Evolutionary conservation across 92 coral and sea anemone genomes (phyloP).

Genomic region (Ricordea florida): DNA sequence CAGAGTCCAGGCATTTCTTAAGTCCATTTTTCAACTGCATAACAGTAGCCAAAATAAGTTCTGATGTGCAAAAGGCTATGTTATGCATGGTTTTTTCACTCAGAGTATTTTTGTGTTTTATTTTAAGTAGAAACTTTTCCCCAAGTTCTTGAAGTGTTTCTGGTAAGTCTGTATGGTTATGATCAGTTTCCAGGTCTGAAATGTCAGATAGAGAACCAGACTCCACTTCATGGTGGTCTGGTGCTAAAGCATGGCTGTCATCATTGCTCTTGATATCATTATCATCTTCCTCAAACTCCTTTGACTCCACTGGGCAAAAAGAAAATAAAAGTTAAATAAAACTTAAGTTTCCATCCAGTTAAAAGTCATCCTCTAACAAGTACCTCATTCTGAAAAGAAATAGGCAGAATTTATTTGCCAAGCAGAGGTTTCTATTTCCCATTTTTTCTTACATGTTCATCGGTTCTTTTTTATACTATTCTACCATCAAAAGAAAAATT

Average conservation of each 20-base stretch:
- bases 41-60: neutral
- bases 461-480: too few species aligned
- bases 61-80: constrained; percentile 1
- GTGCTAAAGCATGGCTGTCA: neutral
- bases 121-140: neutral
- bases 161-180: neutral
- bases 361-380: too few species aligned
- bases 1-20: neutral
- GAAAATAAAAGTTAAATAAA: too few species aligned
- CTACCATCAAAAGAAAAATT: too few species aligned
- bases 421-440: too few species aligned
- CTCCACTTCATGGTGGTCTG: neutral
- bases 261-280: neutral
- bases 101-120: constrained; percentile 1
- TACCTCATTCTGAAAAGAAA: too few species aligned
- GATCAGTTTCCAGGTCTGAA: neutral
- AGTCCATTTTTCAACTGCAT: neutral
- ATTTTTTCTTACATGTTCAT: too few species aligned
- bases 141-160: neutral
- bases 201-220: neutral
- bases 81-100: neutral
- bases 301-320: neutral
- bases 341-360: too few species aligned
- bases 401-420: too few species aligned
- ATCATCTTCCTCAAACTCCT: neutral